phyloP scores from a whole-genome alignment of 2,888 invertebrate genomes.

The Dicyrtoma fusca region DNA sequence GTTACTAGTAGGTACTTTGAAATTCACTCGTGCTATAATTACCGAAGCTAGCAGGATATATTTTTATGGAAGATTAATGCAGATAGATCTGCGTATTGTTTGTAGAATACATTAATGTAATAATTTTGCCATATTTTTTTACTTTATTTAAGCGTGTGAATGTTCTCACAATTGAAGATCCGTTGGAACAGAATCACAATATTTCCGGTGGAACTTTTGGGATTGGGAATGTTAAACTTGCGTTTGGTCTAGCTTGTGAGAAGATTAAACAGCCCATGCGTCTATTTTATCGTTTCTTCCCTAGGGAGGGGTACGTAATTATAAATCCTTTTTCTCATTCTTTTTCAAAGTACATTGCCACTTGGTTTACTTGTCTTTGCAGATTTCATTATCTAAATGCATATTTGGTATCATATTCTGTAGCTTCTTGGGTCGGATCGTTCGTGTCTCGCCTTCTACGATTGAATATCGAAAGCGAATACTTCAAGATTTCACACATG shows the following conservation, averaged over 20 bases:
- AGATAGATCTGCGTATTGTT: too few species aligned
- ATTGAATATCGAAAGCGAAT: neutral
- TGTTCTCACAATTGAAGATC: neutral
- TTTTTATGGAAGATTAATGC: too few species aligned
- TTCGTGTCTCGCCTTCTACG: neutral
- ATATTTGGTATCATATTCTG: neutral
- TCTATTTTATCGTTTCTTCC: neutral
- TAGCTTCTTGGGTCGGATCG: neutral
- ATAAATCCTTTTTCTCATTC: too few species aligned
- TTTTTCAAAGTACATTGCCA: too few species aligned
- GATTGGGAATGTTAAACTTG: neutral
- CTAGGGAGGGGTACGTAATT: neutral
- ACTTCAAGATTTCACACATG: neutral
- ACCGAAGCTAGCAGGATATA: too few species aligned
- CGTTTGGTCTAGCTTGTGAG: neutral
- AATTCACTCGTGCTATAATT: too few species aligned
- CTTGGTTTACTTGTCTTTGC: too few species aligned
- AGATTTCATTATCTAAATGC: too few species aligned
- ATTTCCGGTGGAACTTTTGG: constrained; percentile 1
- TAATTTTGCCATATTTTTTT: too few species aligned
- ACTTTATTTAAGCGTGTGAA: neutral
- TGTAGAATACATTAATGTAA: too few species aligned
- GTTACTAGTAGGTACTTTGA: too few species aligned
- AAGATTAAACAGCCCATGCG: neutral
- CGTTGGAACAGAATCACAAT: neutral